Evolutionary conservation across 2,797 vertebrate genomes (phyloP), one percentile per base, ranked within the genome.

Genomic region (Neopelma chrysocephalum): DNA sequence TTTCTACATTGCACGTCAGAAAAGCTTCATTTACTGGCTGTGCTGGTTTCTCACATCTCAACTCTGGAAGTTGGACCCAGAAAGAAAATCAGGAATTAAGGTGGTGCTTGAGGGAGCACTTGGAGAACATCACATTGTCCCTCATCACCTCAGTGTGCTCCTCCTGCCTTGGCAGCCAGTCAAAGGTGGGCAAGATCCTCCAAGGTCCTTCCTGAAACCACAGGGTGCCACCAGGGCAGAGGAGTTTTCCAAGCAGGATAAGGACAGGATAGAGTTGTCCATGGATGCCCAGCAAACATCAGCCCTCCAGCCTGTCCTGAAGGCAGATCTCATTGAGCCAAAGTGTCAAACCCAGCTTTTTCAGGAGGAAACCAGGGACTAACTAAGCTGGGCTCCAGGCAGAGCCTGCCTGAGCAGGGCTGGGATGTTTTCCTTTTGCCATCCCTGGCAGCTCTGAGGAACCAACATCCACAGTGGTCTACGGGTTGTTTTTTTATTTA

Each of bases 101-200:
- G 11, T 0, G 0, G 14, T 54, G 25, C 58, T 31, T 77, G n/a
- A 84, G 27, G 31, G 45, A 71, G 45, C 0, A 0, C 21, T 32
- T 3, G 1, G 31, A 25, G 14, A 0, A 26, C 29, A 29, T 23
- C 50, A 2, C 1, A 0, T 9, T 40, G 36, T 15, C 34, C 26
- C 51, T 15, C 1, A 2, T 13, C 53, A n/a, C n/a, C 32, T 57
- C 9, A 0, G 21, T 9, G 20, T 15, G 36, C 22, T 90, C 32
- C 68, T 80, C 21, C 34, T 11, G 9, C 45, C 36, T 53, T 25
- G 27, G 34, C 57, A 76, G 48, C 56, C 43, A 23, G 20, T 22
- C 47, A 25, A 6, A 54, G 29, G 10, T 6, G 31, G 23, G 45
- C 60, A 82, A 38, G 31, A 22, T 16, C 48, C 47, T 36, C 13